Evolutionary conservation across 2,888 invertebrate genomes (phyloP).

Genomic region (Emesis russula): DNA sequence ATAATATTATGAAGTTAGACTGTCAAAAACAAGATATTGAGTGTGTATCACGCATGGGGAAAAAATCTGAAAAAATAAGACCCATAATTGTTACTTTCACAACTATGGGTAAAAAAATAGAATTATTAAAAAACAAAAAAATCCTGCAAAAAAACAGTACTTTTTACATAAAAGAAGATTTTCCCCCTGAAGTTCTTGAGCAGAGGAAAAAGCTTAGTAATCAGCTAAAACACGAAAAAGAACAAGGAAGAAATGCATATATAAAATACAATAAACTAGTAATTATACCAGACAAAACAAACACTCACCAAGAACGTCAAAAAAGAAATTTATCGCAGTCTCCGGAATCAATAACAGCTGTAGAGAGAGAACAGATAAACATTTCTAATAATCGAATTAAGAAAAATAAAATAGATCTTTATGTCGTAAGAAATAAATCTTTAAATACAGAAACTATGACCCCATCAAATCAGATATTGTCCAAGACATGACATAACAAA

Average conservation of each 20-base stretch:
- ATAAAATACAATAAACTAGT: conserved; percentile 18
- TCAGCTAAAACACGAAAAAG: conserved; percentile 16
- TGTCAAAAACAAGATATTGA: too few species aligned
- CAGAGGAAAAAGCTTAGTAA: conserved; percentile 23
- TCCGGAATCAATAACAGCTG: background rate
- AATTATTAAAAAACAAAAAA: conserved; percentile 30
- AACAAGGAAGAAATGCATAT: background rate
- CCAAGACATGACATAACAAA: conserved; percentile 12
- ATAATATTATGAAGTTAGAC: too few species aligned
- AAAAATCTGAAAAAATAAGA: too few species aligned
- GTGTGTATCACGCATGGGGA: too few species aligned
- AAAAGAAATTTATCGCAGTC: conserved; percentile 14
- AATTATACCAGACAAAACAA: background rate
- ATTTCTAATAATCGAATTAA: background rate
- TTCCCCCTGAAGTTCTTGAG: conserved; percentile 23
- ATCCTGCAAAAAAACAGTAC: background rate
- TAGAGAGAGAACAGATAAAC: background rate
- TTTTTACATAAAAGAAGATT: conserved; percentile 32
- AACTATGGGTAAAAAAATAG: background rate
- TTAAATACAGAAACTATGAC: background rate
- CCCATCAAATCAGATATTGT: background rate
- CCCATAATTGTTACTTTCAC: too few species aligned
- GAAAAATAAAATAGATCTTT: conserved; percentile 4
- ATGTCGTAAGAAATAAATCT: background rate
- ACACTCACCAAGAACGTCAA: conserved; percentile 1